Base-by-base conservation (phyloP, 2,888 invertebrate genomes). In the Odontothrips loti region DNA sequence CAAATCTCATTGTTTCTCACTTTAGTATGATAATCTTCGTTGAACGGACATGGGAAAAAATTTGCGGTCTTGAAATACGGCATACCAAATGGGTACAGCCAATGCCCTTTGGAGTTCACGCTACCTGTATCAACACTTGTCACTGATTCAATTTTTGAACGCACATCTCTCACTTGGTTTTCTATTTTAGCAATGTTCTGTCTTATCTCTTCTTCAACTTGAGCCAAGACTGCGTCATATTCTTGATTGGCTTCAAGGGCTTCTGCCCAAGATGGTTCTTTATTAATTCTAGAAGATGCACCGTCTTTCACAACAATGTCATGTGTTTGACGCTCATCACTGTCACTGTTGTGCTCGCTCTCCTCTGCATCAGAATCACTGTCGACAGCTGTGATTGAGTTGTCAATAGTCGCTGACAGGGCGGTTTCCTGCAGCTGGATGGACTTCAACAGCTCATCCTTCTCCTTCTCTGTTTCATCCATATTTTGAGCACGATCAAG, bases 211-310 rank as follows among this genome's bases (percentile, higher is more conserved):
- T n/a, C 27, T 75, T 75, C 68, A 27, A 75, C 23, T 27, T 75
- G 68, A 27, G 68, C 68, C 27, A 75, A 75, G 12, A 75, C 68
- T 27, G 68, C 9, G 27, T 75, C 68, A 27, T 75, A 75, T 12
- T 75, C 68, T 27, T 75, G 68, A 27, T 75, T 75, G 0, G 68
- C 68, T 23, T 75, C 68, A 75, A 75, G 68, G 68, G 68, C 68
- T 23, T 75, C 68, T 1, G 68, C 68, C 68, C 68, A 75, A 1
- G 68, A 75, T 10, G 68, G 68, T 12, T 75, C 27, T 27, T 23
- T 27, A 12, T 11, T 75, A 27, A 23, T 10, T 12, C 11, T 27
- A 27, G 12, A 9, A 12, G 23, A 27, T 27, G 0, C 10, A 27
- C 12, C 12, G 23, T 27, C 68, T 9, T 75, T 27, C 23, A 11